Percentiles rank a stretch among this genome's conserved stretches.
phyloP scores from a whole-genome alignment of 2,113 vertebrate genomes.

The Neodontobutis hainanensis region DNA sequence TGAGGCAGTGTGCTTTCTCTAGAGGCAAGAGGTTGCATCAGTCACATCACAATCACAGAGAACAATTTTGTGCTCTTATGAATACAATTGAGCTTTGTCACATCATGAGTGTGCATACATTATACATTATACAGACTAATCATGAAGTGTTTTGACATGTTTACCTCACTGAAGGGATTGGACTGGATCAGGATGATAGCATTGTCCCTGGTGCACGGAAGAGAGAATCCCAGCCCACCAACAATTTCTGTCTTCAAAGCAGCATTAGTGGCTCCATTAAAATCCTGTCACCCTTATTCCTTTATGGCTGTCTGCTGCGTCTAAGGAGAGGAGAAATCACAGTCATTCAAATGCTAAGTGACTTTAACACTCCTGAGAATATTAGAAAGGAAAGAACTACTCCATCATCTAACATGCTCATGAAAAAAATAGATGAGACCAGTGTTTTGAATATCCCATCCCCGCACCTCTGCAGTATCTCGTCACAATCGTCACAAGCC shows the following conservation, averaged over 20 bases:
- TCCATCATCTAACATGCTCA: constrained; percentile 58
- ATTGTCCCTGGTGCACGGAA: constrained; percentile 45
- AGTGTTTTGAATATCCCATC: constrained; percentile 59
- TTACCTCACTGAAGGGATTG: constrained; percentile 57
- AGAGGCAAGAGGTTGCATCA: constrained; percentile 51
- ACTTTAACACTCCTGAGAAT: constrained; percentile 71
- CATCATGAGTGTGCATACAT: constrained; percentile 17
- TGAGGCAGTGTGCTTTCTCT: constrained; percentile 39
- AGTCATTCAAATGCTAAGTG: constrained; percentile 80
- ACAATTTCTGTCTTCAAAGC: constrained; percentile 72
- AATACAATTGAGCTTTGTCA: constrained; percentile 48
- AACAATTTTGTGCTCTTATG: constrained; percentile 53
- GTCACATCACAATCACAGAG: constrained; percentile 30
- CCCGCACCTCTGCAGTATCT: constrained; percentile 56
- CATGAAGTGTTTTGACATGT: constrained; percentile 52
- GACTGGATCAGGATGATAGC: constrained; percentile 54
- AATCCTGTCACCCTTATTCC: constrained; percentile 71
- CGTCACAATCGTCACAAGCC: constrained; percentile 69
- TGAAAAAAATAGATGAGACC: constrained; percentile 43
- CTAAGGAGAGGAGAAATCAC: constrained; percentile 62
- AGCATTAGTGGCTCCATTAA: constrained; percentile 79
- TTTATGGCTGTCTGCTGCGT: constrained; percentile 60
- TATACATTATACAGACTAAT: constrained; percentile 44
- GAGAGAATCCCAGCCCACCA: constrained; percentile 58
- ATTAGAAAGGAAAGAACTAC: constrained; percentile 62